phyloP scores from a whole-genome alignment of 2,888 invertebrate genomes.

The Dromius quadrimaculatus region DNA sequence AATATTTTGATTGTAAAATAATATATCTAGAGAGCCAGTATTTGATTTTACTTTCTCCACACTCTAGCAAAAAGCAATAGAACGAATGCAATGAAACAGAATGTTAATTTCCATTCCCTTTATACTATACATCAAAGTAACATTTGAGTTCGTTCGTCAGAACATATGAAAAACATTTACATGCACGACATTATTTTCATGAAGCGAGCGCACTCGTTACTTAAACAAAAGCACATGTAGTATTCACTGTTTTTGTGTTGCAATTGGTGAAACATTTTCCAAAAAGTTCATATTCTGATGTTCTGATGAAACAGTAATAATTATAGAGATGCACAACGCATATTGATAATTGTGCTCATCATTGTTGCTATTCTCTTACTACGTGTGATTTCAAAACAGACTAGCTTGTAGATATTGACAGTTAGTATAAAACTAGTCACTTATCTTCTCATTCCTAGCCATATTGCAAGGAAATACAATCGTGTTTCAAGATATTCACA shows the following conservation, averaged over 20 bases:
- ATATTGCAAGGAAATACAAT: too few relatives aligned
- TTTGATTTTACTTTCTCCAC: too few relatives aligned
- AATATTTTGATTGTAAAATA: too few relatives aligned
- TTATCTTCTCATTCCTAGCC: too few relatives aligned
- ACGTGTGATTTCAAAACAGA: constrained; percentile 7
- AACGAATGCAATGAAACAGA: constrained; percentile 2
- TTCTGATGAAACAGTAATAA: constrained; percentile 27
- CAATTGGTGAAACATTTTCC: constrained; percentile 28
- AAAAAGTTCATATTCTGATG: constrained; percentile 33
- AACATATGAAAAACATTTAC: neutral
- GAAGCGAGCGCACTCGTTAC: neutral
- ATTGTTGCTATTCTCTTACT: constrained; percentile 3
- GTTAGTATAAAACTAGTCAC: too few relatives aligned
- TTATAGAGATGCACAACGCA: constrained; percentile 16
- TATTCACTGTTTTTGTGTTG: constrained; percentile 29
- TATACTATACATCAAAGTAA: neutral
- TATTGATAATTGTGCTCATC: constrained; percentile 7
- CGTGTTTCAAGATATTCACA: too few relatives aligned
- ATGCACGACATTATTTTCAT: neutral
- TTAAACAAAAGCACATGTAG: constrained; percentile 9
- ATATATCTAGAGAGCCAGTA: too few relatives aligned
- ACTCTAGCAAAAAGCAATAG: constrained; percentile 17
- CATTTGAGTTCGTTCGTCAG: too few relatives aligned
- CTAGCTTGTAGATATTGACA: constrained; percentile 16
- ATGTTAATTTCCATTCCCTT: neutral